These are phyloP conservation scores for Palaemon carinicauda DNA, from an alignment of 1,140 invertebrate genomes.

Conservation along the genomic window DNA sequence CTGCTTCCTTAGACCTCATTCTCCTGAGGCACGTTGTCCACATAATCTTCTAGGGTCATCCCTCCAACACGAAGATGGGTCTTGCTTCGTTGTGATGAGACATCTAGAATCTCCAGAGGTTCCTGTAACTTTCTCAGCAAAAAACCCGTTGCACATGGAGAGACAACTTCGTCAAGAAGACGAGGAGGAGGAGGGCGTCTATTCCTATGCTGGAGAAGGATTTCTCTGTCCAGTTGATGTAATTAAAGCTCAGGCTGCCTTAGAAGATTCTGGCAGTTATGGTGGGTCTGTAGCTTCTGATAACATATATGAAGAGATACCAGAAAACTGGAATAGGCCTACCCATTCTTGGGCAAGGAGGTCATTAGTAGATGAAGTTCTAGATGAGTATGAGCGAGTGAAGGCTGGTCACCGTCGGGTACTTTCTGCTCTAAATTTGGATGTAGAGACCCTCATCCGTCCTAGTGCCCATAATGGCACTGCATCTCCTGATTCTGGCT, in stretches of 20 bases:
- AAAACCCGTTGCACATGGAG: slow-evolving; percentile 4
- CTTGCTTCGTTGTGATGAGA: slow-evolving; percentile 52
- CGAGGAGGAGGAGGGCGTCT: slow-evolving; percentile 34
- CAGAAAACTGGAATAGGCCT: slow-evolving; percentile 65
- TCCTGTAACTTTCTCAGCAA: background rate
- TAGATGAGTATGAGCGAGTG: slow-evolving; percentile 82
- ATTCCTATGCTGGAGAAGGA: slow-evolving; percentile 51
- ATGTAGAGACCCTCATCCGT: slow-evolving; percentile 85
- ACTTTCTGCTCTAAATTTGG: slow-evolving; percentile 84
- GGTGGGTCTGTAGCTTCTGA: slow-evolving; percentile 66
- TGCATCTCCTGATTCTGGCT: slow-evolving; percentile 49
- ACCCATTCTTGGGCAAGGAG: slow-evolving; percentile 27
- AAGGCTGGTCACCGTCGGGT: slow-evolving; percentile 81
- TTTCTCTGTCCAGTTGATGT: slow-evolving; percentile 45
- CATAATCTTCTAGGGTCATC: slow-evolving; percentile 17
- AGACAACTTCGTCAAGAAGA: background rate
- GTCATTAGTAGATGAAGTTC: slow-evolving; percentile 60
- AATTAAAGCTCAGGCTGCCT: slow-evolving; percentile 32
- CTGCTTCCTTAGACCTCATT: slow-evolving; percentile 41
- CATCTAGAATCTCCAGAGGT: background rate
- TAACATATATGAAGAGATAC: slow-evolving; percentile 89
- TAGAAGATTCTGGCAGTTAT: slow-evolving; percentile 53
- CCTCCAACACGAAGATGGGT: slow-evolving; percentile 37
- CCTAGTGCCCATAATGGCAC: slow-evolving; percentile 38
- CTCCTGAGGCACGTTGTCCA: slow-evolving; percentile 38